Conservation (phyloP, 2,113 vertebrate species). For the Alectura lathami region DNA sequence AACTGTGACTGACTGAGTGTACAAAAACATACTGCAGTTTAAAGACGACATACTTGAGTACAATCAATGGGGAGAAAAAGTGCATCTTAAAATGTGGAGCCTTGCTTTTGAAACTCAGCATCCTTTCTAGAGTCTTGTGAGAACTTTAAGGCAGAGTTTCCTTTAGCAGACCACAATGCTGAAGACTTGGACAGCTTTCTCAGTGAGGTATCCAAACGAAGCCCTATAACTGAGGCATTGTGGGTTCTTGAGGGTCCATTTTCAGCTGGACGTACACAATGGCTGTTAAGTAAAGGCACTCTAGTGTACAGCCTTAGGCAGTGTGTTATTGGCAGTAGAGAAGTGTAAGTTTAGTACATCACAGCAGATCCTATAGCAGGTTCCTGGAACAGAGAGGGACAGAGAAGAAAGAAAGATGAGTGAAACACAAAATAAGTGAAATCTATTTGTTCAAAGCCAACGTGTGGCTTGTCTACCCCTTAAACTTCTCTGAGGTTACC, state of each 20-base stretch:
- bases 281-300: constrained; percentile 96
- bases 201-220: constrained; percentile 77
- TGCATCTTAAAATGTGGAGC: constrained; percentile 69
- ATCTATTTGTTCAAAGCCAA: neutral
- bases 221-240: constrained; percentile 71
- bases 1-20: constrained; percentile 33
- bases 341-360: constrained; percentile 78
- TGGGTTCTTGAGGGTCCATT: constrained; percentile 75
- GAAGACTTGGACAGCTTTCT: constrained; percentile 71
- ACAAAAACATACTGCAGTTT: constrained; percentile 56
- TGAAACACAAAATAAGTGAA: neutral
- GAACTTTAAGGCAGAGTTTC: constrained; percentile 82
- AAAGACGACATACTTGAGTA: constrained; percentile 78
- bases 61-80: constrained; percentile 73
- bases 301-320: constrained; percentile 83
- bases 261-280: constrained; percentile 75
- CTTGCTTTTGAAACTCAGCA: constrained; percentile 71
- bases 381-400: constrained; percentile 71
- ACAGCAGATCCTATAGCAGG: constrained; percentile 79
- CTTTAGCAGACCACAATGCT: constrained; percentile 68
- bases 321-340: constrained; percentile 84
- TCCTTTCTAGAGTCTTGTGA: constrained; percentile 73
- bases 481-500: neutral
- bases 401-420: constrained; percentile 1
- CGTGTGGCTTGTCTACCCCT: neutral